A percentile compares a stretch with the other conserved stretches of the same genome.
These are phyloP conservation scores for Ctena decussata DNA, from an alignment of 2,888 invertebrate genomes.

Conservation along the genomic window DNA sequence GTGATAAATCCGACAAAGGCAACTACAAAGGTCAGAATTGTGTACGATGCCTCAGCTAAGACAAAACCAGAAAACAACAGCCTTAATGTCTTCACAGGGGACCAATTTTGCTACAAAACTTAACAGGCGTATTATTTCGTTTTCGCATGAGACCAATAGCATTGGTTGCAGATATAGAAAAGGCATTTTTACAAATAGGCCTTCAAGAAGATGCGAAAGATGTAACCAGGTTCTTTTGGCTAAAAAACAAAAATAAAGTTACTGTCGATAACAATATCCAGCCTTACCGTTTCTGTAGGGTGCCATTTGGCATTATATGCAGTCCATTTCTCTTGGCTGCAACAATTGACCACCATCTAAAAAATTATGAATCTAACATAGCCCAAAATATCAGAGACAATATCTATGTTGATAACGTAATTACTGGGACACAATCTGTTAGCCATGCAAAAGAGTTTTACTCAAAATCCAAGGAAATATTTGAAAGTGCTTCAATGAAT, in stretches of 20 bases:
- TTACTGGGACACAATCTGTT: neutral
- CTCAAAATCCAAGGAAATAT: conserved; percentile 3
- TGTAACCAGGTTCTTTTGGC: conserved; percentile 34
- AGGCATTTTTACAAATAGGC: conserved; percentile 31
- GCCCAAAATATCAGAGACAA: neutral
- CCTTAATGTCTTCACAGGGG: conserved; percentile 41
- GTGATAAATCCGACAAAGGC: conserved; percentile 25
- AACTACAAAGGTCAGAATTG: conserved; percentile 23
- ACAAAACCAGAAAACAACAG: conserved; percentile 9
- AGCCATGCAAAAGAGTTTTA: neutral
- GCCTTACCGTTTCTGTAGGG: conserved; percentile 11
- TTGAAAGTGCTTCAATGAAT: conserved; percentile 17
- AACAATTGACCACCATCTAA: conserved; percentile 16
- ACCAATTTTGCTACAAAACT: conserved; percentile 30
- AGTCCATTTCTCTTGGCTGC: conserved; percentile 24
- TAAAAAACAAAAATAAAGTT: neutral
- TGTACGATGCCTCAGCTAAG: conserved; percentile 35
- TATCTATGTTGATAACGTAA: conserved; percentile 19
- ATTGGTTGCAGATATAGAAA: conserved; percentile 27
- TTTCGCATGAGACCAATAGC: conserved; percentile 27
- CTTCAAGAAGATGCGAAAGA: conserved; percentile 4
- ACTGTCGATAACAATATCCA: conserved; percentile 1
- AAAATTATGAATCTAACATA: neutral
- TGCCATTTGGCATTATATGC: conserved; percentile 17
- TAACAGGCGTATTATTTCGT: conserved; percentile 23